Base-by-base conservation (phyloP, 2,888 invertebrate species). In the Mesochorus sp. region DNA sequence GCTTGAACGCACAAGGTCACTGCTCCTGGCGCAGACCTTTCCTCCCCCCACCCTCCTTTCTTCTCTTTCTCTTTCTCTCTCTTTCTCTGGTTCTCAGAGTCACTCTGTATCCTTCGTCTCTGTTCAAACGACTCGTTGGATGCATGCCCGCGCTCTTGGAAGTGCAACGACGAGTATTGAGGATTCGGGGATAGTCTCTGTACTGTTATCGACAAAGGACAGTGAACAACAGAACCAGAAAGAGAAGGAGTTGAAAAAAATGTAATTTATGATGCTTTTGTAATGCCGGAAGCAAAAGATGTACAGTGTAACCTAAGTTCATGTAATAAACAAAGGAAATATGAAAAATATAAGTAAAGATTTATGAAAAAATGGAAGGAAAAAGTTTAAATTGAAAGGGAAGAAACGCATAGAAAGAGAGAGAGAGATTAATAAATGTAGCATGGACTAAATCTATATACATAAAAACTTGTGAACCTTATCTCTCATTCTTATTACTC, bases 1-100 rank as follows among this genome's bases (percentile, higher is more conserved):
- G 26, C 31, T 55, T 42, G 62, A 53, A 37, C 62, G 21, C 55
- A 55, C 62, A 72, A 73, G 73, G 73, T 73, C 73, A 73, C 73
- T 73, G 73, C 73, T 73, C 73, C 55, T 73, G 64, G 31, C 39
- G 64, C 47, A 26, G 8, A 42, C 10, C n/a, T 55, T 42, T 21
- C 34, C 17, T 34, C 17, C 34, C 55, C 19, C 17, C 31, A 26
- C 26, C 17, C 39, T 53, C 28, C 17, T 21, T 37, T n/a, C 17
- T 55, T 34, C 19, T 31, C 31, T 28, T 17, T 24, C 39, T 53
- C 28, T 26, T 21, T 37, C 12, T n/a, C 57, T 49, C 49, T 17
- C 47, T 47, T 8, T n/a, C 47, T 17, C 28, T 49, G 12, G 26
- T 14, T 2, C 26, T 12, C 12, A 26, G 6, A 6, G 28, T 28